A percentile compares a stretch with the other conserved stretches of the same genome.
Evolutionary conservation across 92 coral and sea anemone species (phyloP).

Genomic region (Epizoanthus scotinus): DNA sequence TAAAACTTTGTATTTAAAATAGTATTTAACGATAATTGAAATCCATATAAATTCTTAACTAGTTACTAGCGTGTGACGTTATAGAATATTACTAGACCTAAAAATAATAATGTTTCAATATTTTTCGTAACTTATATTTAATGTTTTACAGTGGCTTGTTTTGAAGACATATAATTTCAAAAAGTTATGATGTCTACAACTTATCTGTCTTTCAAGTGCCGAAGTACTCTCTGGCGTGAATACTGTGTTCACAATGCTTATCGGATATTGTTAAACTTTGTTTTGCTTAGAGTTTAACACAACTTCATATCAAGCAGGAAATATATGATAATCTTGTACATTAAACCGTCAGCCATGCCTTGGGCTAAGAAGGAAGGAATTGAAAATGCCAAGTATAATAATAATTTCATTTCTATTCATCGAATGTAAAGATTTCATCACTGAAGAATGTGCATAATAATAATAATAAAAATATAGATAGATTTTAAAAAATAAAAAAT

Average conservation of each 20-base stretch:
- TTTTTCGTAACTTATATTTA: too few species aligned
- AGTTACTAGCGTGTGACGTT: too few species aligned
- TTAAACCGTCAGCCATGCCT: slow-evolving; percentile 29
- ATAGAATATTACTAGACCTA: too few species aligned
- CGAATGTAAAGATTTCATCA: slow-evolving; percentile 2
- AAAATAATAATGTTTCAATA: too few species aligned
- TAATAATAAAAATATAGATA: not conserved
- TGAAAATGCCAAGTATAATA: not conserved
- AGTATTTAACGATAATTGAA: too few species aligned
- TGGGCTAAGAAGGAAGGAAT: slow-evolving; percentile 37
- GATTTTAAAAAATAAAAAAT: too few species aligned
- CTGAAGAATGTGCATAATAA: not conserved
- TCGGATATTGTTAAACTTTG: slow-evolving; percentile 18
- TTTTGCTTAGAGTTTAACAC: slow-evolving; percentile 24
- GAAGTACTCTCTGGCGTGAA: not conserved
- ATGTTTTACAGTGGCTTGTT: too few species aligned
- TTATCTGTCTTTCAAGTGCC: too few species aligned
- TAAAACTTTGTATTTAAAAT: too few species aligned
- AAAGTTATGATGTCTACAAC: too few species aligned
- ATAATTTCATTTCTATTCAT: slow-evolving; percentile 35
- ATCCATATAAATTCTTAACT: too few species aligned
- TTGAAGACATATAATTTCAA: too few species aligned
- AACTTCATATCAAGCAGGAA: not conserved
- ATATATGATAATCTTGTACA: slow-evolving; percentile 2
- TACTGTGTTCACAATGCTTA: not conserved